These are phyloP conservation scores for Mesaphorura yosii DNA, from an alignment of 1,140 invertebrate genomes.

Conservation along the genomic window DNA sequence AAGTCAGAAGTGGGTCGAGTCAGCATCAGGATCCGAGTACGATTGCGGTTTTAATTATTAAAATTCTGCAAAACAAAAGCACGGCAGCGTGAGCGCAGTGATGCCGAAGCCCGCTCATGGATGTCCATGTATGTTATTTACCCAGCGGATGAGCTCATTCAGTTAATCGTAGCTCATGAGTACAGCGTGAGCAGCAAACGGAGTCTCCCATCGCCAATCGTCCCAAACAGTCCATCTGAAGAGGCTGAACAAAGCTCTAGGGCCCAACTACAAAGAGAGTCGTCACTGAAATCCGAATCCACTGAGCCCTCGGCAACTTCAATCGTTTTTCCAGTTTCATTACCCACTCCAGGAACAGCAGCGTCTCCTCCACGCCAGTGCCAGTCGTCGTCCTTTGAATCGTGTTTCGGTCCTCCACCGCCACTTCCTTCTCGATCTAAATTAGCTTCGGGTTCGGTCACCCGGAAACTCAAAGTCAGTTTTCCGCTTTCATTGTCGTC, in stretches of 20 bases:
- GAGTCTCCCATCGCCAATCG: not conserved
- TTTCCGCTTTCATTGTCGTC: too few relatives aligned
- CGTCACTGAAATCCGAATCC: slow-evolving; percentile 1
- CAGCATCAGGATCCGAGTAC: too few relatives aligned
- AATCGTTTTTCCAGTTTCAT: slow-evolving; percentile 2
- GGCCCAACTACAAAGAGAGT: too few relatives aligned
- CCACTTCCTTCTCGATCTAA: too few relatives aligned
- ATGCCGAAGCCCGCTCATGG: slow-evolving; percentile 17
- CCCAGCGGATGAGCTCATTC: slow-evolving; percentile 29
- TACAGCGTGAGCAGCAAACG: not conserved
- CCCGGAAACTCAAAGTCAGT: too few relatives aligned
- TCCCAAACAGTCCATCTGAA: too few relatives aligned
- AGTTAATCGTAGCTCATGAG: slow-evolving; percentile 17
- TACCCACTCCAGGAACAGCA: not conserved
- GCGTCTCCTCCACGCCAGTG: not conserved
- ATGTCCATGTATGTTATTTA: slow-evolving; percentile 31
- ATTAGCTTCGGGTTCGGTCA: too few relatives aligned
- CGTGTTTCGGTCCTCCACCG: slow-evolving; percentile 4
- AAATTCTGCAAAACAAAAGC: too few relatives aligned
- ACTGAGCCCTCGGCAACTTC: not conserved
- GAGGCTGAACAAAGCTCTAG: too few relatives aligned
- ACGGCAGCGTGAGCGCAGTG: too few relatives aligned
- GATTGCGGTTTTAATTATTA: too few relatives aligned
- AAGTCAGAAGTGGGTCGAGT: too few relatives aligned
- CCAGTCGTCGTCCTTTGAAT: not conserved